Percentiles rank a stretch among this genome's conserved stretches.
Evolutionary conservation across 2,797 vertebrate species (phyloP).

Genomic region (Sorex maritimensis): DNA sequence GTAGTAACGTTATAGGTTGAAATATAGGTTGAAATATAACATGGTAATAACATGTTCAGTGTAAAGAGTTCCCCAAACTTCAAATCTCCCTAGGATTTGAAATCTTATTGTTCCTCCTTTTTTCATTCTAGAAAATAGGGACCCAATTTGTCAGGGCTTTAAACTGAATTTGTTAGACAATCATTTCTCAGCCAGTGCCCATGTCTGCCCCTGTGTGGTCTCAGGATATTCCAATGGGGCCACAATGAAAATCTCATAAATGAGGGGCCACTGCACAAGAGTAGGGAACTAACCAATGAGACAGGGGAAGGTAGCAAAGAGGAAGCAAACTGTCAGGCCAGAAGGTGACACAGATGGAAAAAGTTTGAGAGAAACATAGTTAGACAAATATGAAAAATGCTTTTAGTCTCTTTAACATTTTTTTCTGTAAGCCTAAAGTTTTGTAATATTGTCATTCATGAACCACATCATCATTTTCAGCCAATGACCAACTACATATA

Average conservation of each 20-base stretch:
- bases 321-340: too few relatives aligned
- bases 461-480: not conserved
- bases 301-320: too few relatives aligned
- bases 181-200: too few relatives aligned
- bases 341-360: too few relatives aligned
- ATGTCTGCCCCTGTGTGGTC: too few relatives aligned
- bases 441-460: not conserved
- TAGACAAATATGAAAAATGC: constrained; percentile 13
- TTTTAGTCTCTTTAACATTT: not conserved
- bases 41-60: not conserved
- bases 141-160: constrained; percentile 50
- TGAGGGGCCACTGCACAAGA: too few relatives aligned
- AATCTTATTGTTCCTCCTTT: not conserved
- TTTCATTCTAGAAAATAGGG: constrained; percentile 43
- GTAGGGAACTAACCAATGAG: too few relatives aligned
- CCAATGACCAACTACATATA: not conserved
- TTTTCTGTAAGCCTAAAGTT: not conserved
- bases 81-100: not conserved
- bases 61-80: not conserved
- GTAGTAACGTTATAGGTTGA: not conserved
- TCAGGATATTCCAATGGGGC: too few relatives aligned
- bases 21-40: not conserved
- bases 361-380: not conserved
- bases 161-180: not conserved
- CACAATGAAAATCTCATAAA: too few relatives aligned